Evolutionary conservation across 2,888 invertebrate genomes (phyloP), one percentile per base, ranked within the genome.

Genomic region (Ophraella communa): DNA sequence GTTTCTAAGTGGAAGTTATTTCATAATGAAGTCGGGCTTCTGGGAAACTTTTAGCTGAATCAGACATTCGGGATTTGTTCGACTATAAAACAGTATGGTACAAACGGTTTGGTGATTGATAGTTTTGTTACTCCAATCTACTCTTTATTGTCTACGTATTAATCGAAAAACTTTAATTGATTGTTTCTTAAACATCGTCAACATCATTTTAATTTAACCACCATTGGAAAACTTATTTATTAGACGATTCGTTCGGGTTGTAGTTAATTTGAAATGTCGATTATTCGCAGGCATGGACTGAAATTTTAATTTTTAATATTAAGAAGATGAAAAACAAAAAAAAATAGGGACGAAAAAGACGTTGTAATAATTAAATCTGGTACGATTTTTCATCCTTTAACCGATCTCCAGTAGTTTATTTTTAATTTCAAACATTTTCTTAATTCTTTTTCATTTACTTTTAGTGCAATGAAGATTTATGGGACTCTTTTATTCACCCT

Each of bases 401-500:
- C 27, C 52, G 30, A 49, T 49, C 24, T 18, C 24, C 1, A 20
- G 11, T 0, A 51, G 60, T 64, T 60, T 51, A 52, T 60, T 56
- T 60, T 60, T 55, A 54, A 64, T 61, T 55, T 60, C 24, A 55
- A 61, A n/a, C n/a, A 64, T 64, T 64, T 54, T 45, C 62, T 55
- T 58, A 59, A 62, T 59, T 49, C 62, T 49, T 58, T 62, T 59
- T 62, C 62, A 66, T 59, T 59, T 51, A 62, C 58, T 59, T 62
- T 51, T 62, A 58, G 53, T 56, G 55, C 51, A 58, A 35, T 53
- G 47, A 30, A 35, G 45, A 60, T 61, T 56, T 30, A 47, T 44
- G 44, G n/a, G 23, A 51, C 18, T n/a, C 20, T 5, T 20, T 20
- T 45, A n/a, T n/a, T n/a, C n/a, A n/a, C n/a, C n/a, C n/a, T n/a